Conservation (phyloP, 2,888 invertebrate genomes). For the Cryptocheilus praepositus region DNA sequence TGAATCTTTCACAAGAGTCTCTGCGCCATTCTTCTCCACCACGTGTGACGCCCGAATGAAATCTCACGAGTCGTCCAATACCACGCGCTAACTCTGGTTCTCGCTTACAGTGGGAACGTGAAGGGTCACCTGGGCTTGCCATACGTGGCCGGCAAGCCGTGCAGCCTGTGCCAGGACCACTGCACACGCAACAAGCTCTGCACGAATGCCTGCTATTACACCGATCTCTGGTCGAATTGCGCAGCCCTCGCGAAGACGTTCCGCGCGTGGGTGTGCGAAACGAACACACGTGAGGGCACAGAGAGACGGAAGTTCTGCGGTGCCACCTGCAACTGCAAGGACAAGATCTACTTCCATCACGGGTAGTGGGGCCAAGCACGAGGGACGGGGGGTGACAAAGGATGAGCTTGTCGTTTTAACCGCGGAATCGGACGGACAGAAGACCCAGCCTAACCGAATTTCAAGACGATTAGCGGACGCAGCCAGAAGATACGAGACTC, state of each 20-base stretch:
- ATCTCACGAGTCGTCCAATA: too few species aligned
- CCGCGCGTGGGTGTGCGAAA: conserved; percentile 80
- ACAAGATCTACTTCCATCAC: conserved; percentile 74
- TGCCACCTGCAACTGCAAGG: conserved; percentile 84
- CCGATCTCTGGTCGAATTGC: conserved; percentile 86
- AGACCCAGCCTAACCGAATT: too few species aligned
- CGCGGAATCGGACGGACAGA: too few species aligned
- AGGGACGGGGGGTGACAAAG: background rate
- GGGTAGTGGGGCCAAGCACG: conserved; percentile 30
- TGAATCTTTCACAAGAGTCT: too few species aligned
- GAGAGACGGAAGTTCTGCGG: conserved; percentile 79
- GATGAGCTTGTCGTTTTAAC: too few species aligned
- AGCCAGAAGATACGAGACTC: too few species aligned
- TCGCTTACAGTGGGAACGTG: conserved; percentile 57
- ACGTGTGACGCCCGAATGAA: too few species aligned
- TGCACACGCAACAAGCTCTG: conserved; percentile 83
- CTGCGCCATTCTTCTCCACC: too few species aligned
- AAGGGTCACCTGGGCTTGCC: conserved; percentile 73
- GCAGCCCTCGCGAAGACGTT: conserved; percentile 78
- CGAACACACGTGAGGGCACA: conserved; percentile 77
- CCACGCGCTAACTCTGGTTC: conserved; percentile 6
- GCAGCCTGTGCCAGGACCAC: conserved; percentile 80
- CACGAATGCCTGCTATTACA: conserved; percentile 82
- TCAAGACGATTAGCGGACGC: too few species aligned
- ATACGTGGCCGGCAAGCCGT: conserved; percentile 81